These are phyloP conservation scores for Hydrochoerus hydrochaeris DNA, from an alignment of 2,113 vertebrate genomes.

Conservation along the genomic window DNA sequence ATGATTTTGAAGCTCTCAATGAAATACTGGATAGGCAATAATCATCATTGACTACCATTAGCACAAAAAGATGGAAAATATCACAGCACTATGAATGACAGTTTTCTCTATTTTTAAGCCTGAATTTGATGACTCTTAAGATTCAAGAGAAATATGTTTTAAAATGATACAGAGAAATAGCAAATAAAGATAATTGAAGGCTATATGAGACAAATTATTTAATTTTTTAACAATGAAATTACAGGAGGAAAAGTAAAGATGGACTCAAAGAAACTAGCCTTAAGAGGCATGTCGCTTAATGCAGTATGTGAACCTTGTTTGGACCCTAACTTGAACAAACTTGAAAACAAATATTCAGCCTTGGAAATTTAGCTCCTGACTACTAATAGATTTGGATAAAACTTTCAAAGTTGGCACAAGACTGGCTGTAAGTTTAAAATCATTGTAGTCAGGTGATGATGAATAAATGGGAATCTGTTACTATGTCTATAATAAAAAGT, in stretches of 20 bases:
- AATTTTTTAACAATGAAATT: background rate
- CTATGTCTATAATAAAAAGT: background rate
- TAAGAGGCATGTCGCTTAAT: background rate
- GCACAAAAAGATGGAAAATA: background rate
- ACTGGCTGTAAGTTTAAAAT: background rate
- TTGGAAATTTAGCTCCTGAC: background rate
- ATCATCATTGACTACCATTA: background rate
- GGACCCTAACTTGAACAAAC: slow-evolving; percentile 19
- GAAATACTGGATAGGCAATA: background rate
- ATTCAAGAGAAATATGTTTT: background rate
- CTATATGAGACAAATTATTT: background rate
- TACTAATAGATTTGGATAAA: background rate
- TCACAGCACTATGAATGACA: background rate
- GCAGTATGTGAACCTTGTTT: background rate
- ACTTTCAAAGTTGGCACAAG: background rate
- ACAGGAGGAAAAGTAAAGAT: background rate
- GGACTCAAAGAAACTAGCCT: background rate
- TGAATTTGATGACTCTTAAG: background rate
- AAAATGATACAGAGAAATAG: background rate
- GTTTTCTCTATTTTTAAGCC: background rate
- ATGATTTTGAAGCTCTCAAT: background rate
- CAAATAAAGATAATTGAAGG: background rate
- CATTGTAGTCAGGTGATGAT: background rate
- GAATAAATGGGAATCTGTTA: background rate
- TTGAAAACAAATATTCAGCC: background rate